These are phyloP conservation scores for Microctenopoma stevenorrisi DNA, from an alignment of 2,797 vertebrate genomes.

Conservation along the genomic window DNA sequence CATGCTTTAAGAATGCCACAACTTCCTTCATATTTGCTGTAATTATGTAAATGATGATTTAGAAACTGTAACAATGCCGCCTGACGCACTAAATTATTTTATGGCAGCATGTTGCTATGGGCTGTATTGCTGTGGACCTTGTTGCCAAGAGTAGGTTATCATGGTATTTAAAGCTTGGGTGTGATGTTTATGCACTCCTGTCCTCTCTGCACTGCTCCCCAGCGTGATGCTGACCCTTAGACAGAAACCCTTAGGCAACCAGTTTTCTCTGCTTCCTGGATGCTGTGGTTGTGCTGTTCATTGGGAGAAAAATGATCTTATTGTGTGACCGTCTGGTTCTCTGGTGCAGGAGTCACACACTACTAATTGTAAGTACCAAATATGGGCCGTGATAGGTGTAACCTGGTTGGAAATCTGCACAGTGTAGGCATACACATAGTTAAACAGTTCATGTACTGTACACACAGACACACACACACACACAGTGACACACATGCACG, in stretches of 20 bases:
- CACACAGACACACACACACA: not conserved
- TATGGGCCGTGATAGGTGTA: constrained; percentile 45
- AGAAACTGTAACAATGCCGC: constrained; percentile 11
- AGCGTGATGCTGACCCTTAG: constrained; percentile 61
- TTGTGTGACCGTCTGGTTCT: constrained; percentile 28
- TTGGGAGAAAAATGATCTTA: constrained; percentile 39
- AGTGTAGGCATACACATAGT: constrained; percentile 18
- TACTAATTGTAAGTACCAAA: constrained; percentile 51
- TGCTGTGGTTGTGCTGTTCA: constrained; percentile 1
- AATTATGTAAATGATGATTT: constrained; percentile 24
- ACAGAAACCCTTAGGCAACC: constrained; percentile 21
- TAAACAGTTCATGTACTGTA: constrained; percentile 5
- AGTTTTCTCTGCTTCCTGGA: constrained; percentile 15
- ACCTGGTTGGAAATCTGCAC: constrained; percentile 25
- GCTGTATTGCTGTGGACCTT: constrained; percentile 29
- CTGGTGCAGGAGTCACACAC: constrained; percentile 47
- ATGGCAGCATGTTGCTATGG: constrained; percentile 21
- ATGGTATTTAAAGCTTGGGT: constrained; percentile 51
- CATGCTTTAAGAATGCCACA: not conserved
- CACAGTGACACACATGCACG: not conserved
- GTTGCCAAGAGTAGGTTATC: constrained; percentile 17
- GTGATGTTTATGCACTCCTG: constrained; percentile 34
- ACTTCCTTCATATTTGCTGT: not conserved
- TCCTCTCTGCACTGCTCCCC: constrained; percentile 50
- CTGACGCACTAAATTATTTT: constrained; percentile 28